Conservation (phyloP, 2,113 vertebrate species). For the Cochlearius cochlearius region DNA sequence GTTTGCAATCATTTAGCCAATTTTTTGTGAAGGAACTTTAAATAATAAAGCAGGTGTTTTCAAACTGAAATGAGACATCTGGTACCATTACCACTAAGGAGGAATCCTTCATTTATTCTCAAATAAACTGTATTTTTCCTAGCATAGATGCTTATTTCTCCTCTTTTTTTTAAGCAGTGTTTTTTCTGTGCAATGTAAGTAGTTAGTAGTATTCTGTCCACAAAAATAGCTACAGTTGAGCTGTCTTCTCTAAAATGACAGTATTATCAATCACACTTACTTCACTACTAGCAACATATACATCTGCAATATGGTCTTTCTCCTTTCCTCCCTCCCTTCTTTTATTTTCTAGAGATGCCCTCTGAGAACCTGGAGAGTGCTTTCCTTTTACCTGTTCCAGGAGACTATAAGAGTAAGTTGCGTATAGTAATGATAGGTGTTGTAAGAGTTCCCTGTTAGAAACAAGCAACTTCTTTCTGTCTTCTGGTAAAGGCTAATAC, state of each 20-base stretch:
- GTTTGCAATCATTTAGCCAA: not conserved
- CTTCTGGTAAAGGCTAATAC: not conserved
- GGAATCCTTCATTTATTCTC: not conserved
- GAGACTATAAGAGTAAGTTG: not conserved
- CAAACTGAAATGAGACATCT: not conserved
- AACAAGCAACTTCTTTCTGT: not conserved
- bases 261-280: conserved; percentile 20
- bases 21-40: not conserved
- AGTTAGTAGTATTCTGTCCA: not conserved
- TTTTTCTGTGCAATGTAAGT: not conserved
- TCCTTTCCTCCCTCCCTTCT: not conserved
- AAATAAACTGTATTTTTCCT: not conserved
- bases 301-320: not conserved
- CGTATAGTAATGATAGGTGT: not conserved
- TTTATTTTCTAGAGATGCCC: not conserved
- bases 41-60: not conserved
- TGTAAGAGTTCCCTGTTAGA: not conserved
- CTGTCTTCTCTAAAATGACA: not conserved
- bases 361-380: not conserved
- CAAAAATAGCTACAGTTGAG: not conserved
- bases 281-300: not conserved
- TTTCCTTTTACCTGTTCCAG: not conserved
- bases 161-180: not conserved
- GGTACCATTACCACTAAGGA: not conserved
- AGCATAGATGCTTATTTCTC: not conserved